Evolutionary conservation across 1,140 invertebrate species (phyloP), one percentile per base, ranked within the genome.

Genomic region (Drosophila malerkotliana): DNA sequence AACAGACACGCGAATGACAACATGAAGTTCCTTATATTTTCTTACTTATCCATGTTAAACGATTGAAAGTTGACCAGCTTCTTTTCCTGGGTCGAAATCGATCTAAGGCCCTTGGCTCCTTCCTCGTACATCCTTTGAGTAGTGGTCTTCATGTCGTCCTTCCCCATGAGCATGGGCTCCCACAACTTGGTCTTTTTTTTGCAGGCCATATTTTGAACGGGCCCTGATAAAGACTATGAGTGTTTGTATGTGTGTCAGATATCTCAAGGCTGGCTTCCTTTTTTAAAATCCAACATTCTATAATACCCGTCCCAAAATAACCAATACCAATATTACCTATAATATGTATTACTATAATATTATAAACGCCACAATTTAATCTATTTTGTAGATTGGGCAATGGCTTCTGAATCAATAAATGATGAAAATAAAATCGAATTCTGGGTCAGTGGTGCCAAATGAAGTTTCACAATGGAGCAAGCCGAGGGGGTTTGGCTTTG

Each of bases 31-130:
- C 21, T 7, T 28, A 12, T 26, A 8, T 10, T 6, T 37, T 58
- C 83, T 61, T 48, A 88, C 83, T 88, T 79, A 4, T 83, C 76
- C 83, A 88, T 79, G 12, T 82, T 79, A 18, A 88, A 88, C 6
- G 83, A 83, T 44, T 76, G 62, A 63, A 88, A 77, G 55, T 88
- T 88, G 15, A 88, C 53, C 24, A 88, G 18, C 18, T 89, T 89
- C 18, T 62, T 66, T 6, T 73, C 54, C 9, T 66, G 54, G 9
- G 48, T 34, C 30, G 68, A 68, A 7, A 79, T 26, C 0, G 58
- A 52, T 4, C 61, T 74, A 7, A 66, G 32, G 6, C 57, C 72
- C 6, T 49, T 72, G 10, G 72, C 57, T 2, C 83, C 79, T 41
- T 73, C 45, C 37, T 88, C 83, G 5, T 88, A 52, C 83, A 88